phyloP scores from a whole-genome alignment of 2,113 vertebrate species.

The Paralichthys olivaceus region DNA sequence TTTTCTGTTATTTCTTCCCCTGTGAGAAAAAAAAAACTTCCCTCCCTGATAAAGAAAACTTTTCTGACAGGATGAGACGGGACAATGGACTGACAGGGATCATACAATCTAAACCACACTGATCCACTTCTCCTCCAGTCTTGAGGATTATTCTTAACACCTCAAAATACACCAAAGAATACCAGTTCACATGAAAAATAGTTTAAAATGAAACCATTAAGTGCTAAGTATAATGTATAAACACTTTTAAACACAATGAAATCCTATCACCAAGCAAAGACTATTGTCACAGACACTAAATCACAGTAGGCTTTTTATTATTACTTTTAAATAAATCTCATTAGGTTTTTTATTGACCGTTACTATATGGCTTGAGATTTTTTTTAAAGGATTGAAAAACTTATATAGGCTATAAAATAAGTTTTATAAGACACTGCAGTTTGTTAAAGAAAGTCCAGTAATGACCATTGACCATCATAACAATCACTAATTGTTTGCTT shows the following conservation, averaged over 20 bases:
- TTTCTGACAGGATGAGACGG: conserved; percentile 46
- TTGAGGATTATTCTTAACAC: conserved; percentile 13
- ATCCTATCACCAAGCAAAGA: not conserved
- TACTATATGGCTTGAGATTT: no score
- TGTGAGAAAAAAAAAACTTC: conserved; percentile 11
- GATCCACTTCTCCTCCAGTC: not conserved
- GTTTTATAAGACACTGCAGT: no score
- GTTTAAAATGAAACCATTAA: not conserved
- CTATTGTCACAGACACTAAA: not conserved
- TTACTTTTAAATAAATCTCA: not conserved
- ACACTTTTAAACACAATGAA: not conserved
- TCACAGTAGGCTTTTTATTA: not conserved
- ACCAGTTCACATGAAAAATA: no score
- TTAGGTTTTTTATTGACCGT: not conserved
- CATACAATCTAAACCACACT: not conserved
- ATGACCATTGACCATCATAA: no score
- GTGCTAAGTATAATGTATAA: not conserved
- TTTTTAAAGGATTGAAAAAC: no score
- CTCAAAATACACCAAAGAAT: not conserved
- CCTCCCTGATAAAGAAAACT: conserved; percentile 12
- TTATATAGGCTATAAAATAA: no score
- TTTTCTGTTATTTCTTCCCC: conserved; percentile 59
- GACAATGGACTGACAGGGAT: conserved; percentile 31
- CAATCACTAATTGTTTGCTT: no score
- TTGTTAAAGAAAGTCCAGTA: no score